These are phyloP conservation scores for Scolopax rusticola DNA, from an alignment of 2,797 vertebrate genomes.

Conservation along the genomic window DNA sequence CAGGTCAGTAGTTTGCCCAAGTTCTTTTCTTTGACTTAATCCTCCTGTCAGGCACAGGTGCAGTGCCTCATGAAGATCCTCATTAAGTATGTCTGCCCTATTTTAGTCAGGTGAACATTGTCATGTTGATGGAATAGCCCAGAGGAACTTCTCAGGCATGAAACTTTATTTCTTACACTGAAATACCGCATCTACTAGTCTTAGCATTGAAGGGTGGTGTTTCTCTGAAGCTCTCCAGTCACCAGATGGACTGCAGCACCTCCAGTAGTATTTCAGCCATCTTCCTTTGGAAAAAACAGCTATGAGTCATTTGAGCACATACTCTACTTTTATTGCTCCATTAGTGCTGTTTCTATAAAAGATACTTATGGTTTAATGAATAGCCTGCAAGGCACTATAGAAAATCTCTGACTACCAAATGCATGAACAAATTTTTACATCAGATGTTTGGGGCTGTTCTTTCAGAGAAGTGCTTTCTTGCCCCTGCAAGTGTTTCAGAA, in stretches of 20 bases:
- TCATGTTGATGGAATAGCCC: constrained; percentile 26
- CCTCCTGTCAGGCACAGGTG: constrained; percentile 36
- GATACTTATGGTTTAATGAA: background rate
- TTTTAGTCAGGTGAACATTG: constrained; percentile 40
- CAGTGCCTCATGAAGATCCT: constrained; percentile 46
- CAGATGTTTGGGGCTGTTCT: background rate
- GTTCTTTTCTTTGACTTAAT: constrained; percentile 31
- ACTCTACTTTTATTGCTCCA: background rate
- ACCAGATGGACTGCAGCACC: background rate
- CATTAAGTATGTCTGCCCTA: constrained; percentile 13
- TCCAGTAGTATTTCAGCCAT: background rate
- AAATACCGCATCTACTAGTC: background rate
- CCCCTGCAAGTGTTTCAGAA: background rate
- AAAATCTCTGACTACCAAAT: background rate
- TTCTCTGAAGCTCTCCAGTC: background rate
- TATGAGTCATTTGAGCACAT: background rate
- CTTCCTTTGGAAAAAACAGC: background rate
- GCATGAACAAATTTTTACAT: background rate
- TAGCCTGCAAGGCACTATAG: background rate
- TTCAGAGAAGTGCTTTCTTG: background rate
- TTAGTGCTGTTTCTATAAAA: background rate
- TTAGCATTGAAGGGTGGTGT: background rate
- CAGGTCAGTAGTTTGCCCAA: constrained; percentile 11
- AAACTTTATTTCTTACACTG: background rate
- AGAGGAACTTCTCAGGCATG: background rate